Base-by-base conservation (phyloP, 2,888 invertebrate species). In the Dynastes tityus region DNA sequence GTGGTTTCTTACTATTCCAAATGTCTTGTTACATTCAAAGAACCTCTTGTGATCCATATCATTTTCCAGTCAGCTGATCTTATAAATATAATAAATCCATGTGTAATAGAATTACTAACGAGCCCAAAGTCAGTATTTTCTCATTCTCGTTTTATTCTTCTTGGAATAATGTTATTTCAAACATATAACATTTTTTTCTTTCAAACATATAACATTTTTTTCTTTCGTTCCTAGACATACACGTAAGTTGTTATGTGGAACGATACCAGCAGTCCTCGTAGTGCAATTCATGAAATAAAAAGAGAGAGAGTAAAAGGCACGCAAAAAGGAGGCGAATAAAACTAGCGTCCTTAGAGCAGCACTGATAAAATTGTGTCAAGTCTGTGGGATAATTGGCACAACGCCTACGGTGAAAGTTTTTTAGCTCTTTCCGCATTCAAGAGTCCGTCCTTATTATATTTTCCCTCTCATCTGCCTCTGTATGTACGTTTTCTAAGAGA, bases 401-500 rank as follows among this genome's bases (percentile, higher is more conserved):
- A 71, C 32, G 58, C 58, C 55, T 71, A 58, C 55, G 51, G 55
- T n/a, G 37, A n/a, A 58, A 71, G 16, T 45, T 71, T 71, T 68
- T 71, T 71, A 71, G 37, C 22, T 40, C 55, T 27, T 71, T 58
- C 32, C 71, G 37, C 58, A 55, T 71, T 55, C 32, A 40, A 71
- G 45, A 67, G 67, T 67, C 37, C 13, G 58, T 73, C 16, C 58
- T 73, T 73, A 73, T 73, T 73, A 61, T 73, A 73, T 73, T 73
- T 73, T 58, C 58, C 22, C 27, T 58, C 71, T 71, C 58, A 58
- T 71, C 58, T 29, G 29, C 68, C n/a, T 58, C 67, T n/a, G 22
- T 40, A 45, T 67, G 9, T 16, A 16, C 45, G 11, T n/a, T 5
- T n/a, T 40, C 40, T 45, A 49, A 45, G 63, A 45, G 16, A 22